Evolutionary conservation across 2,888 invertebrate genomes (phyloP), one percentile per base, ranked within the genome.

Genomic region (Lissocephala sabroskyi): DNA sequence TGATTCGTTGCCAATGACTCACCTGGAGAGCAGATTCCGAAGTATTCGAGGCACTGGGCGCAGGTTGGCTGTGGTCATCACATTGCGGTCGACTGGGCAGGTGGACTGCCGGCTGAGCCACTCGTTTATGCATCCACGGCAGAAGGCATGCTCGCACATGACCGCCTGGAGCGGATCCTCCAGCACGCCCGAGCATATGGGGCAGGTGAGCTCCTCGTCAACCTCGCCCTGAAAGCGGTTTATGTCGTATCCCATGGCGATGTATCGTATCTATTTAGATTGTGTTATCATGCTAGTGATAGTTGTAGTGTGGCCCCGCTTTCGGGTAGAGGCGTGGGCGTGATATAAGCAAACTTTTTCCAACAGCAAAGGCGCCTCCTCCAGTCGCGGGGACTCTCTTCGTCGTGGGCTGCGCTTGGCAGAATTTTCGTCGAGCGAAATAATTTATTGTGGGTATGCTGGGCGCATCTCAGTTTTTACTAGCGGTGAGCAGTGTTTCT

Each of bases 131-230:
- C 97, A 98, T 41, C 90, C 90, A 73, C 92, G 90, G 84, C 97
- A 98, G 86, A 97, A 98, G 48, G 97, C 96, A 86, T 98, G 97
- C 84, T 98, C 97, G 85, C 97, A 98, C 73, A 91, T 91, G 42
- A 96, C 96, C 45, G 97, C 96, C 96, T 97, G 97, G 56, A 97
- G 87, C 36, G 97, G 97, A 82, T 97, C 96, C 81, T 97, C 96
- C 47, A 98, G 86, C 59, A 98, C 97, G 62, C 95, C 94, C 58
- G 96, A 95, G 86, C 97, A 98, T 85, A 98, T 97, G 62, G 97
- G 94, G 82, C 97, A 98, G 74, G 97, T 90, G 57, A 98, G 88
- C 87, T 98, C 98, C 87, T 97, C 97, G 86, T 98, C 97, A 66
- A 98, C 97, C 84, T 94, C 94, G 80, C 95, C 95, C 86, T 95